These are phyloP conservation scores for Myiozetetes cayanensis DNA, from an alignment of 2,113 vertebrate genomes.

Conservation along the genomic window DNA sequence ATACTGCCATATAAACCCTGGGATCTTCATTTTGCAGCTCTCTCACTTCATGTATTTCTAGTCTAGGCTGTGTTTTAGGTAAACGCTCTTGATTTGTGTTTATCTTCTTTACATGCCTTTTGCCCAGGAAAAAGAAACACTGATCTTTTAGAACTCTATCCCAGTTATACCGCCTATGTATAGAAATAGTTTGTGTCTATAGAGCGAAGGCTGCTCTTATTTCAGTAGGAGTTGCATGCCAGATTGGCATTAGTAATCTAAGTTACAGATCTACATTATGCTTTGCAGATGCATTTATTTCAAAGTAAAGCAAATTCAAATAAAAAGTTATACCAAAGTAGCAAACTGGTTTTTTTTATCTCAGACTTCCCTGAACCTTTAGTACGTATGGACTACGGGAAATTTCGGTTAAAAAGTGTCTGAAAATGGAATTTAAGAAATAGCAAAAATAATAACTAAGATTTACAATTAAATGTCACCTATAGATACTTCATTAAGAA, in stretches of 20 bases:
- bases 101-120: neutral
- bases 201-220: neutral
- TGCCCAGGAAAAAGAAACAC: neutral
- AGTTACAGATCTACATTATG: neutral
- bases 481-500: neutral
- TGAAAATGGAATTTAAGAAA: neutral
- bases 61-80: neutral
- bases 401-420: neutral
- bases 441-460: neutral
- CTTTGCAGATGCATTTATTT: neutral
- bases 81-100: neutral
- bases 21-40: neutral
- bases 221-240: neutral
- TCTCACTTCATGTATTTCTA: neutral
- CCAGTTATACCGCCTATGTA: neutral
- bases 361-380: neutral
- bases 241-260: neutral
- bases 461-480: neutral
- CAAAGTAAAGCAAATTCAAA: neutral
- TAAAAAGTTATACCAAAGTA: neutral
- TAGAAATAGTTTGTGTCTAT: neutral
- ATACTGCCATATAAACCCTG: fast-evolving
- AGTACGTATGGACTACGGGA: neutral
- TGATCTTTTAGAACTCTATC: neutral
- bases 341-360: neutral